Base-by-base conservation (phyloP, 2,797 vertebrate species). In the Danio choprae region DNA sequence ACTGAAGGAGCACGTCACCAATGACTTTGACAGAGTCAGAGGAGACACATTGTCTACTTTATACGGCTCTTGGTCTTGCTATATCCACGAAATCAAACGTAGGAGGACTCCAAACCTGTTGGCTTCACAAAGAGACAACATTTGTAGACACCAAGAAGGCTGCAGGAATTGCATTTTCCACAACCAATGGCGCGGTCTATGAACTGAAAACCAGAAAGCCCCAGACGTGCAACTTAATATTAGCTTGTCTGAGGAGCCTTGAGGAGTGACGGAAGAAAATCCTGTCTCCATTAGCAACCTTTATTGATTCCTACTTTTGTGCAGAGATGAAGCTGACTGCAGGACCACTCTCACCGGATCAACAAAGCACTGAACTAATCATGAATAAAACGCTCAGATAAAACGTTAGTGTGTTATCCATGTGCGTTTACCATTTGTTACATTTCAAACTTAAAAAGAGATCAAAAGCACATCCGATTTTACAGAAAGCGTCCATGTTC, bases 251-350 rank as follows among this genome's bases (percentile, higher is more conserved):
- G 20, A 70, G 22, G 6, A 74, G 56, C 43, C 62, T 73, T 77
- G 18, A 51, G 41, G 36, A 44, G 22, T 51, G 60, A 78, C 43
- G 43, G 22, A 74, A 71, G 46, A 74, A 74, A 67, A 59, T 44
- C 36, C 62, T 20, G 72, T 77, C 63, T 75, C 75, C 55, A 55
- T 76, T 83, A 80, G 81, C 70, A 79, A 75, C 77, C 71, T 44
- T 79, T 46, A 81, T 79, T 81, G 60, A 81, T 79, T 63, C 59
- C 36, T 51, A 71, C 67, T 55, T 60, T 73, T 70, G 46, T 62
- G 58, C 38, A 55, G 75, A 81, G 13, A 72, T 43, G 15, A 44
- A 82, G 41, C 7, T 53, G 60, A 22, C 67, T 29, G 65, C 41
- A 46, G 46, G 29, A 76, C 53, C 56, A 44, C 36, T 63, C 67